Evolutionary conservation across 2,888 invertebrate species (phyloP), one percentile per base, ranked within the genome.

Genomic region (Lymantria monacha): DNA sequence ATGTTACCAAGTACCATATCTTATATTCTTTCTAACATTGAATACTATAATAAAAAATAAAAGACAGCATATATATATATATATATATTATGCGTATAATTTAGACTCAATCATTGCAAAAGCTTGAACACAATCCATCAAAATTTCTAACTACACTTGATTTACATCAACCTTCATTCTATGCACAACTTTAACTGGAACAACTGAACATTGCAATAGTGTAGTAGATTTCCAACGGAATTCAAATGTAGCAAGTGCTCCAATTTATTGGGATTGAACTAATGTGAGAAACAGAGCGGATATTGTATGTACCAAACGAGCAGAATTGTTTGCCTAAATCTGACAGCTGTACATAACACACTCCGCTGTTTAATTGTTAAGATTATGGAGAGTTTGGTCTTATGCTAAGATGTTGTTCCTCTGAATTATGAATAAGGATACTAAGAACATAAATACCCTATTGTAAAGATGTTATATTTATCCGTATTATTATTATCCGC

Each of bases 271-370:
- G 74, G 71, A 81, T 76, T 77, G 82, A 79, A 83, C 76, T 88
- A 87, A 87, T 83, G 81, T 77, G 86, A 81, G 86, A 77, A 85
- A 81, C 81, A 74, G 74, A 82, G 75, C 76, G 74, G 61, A 69
- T 72, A 69, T 69, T 54, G 72, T 73, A 61, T 66, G 64, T 59
- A 64, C 54, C 71, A 76, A 83, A 77, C 79, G 75, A 74, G 74
- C 69, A 74, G 75, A 69, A 80, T 74, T 78, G 81, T 83, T 84
- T 81, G 80, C 79, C 76, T 74, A 81, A 81, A 82, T 82, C 82
- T 83, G 82, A 83, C 82, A 83, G 82, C 81, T 84, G 80, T 71
- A 72, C 70, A 69, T 81, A 83, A 82, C 81, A 74, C 76, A 57
- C 60, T 70, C 68, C 66, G 70, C 38, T 38, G 38, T 7, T n/a